Base-by-base conservation (phyloP, 2,797 vertebrate species). In the Malurus splendens region DNA sequence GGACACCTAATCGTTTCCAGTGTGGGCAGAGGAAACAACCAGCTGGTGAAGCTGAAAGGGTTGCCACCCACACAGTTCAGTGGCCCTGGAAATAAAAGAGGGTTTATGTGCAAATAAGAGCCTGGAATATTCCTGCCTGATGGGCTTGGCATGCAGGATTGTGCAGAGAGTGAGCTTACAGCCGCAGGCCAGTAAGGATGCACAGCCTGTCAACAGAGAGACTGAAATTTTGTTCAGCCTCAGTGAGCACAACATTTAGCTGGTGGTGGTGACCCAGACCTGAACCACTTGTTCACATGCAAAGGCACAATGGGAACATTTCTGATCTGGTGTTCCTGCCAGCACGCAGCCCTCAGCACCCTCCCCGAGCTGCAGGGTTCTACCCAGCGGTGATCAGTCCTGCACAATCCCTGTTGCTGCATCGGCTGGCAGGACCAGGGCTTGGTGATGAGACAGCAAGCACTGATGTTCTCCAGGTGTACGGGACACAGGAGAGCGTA, bases 21-120 rank as follows among this genome's bases (percentile, higher is more conserved):
- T 32, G 82, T 78, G 87, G 83, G 61, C 56, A 86, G 64, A 90
- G 83, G 64, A 93, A 90, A 79, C 13, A 0, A 54, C 42, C 0
- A 0, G 54, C 51, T 86, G 47, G 60, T 39, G 42, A 90, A 90
- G 72, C 65, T 2, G 3, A 87, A 87, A 84, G 75, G 14, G 71
- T 54, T 78, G 50, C 86, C 92, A 93, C 87, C 93, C 77, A 84
- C 80, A 50, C 54, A 36, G 77, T 39, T 90, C 56, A 68, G 45
- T 0, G 0, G 57, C 52, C n/a, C 38, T 61, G 68, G 24, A 62
- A 81, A 74, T 41, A 71, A 80, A 93, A 88, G 36, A 48, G 50
- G 55, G 48, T 45, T 82, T 75, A 47, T 42, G 66, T 57, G 48
- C 70, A 66, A 87, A 66, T 23, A 45, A 75, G 51, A 86, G 66